A percentile compares a stretch with the other conserved stretches of the same genome.
These are phyloP conservation scores for Diplolepis rosae DNA, from an alignment of 2,888 invertebrate species.

Conservation along the genomic window DNA sequence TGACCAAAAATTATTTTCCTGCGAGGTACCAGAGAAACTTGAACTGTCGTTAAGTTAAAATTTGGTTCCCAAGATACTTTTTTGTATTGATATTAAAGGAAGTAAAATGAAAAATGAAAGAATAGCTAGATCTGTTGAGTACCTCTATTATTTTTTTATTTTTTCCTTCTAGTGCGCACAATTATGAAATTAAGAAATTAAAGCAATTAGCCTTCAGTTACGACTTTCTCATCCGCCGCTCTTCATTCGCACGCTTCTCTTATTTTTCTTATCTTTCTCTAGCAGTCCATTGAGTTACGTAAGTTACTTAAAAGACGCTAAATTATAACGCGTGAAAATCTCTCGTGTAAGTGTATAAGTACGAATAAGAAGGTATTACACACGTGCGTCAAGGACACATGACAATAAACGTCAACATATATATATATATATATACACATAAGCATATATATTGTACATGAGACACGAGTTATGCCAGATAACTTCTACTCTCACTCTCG, in stretches of 20 bases:
- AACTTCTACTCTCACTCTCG: constrained; percentile 15
- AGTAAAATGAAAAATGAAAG: not conserved
- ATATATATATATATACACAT: no score
- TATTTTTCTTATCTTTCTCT: constrained; percentile 13
- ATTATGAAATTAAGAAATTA: constrained; percentile 30
- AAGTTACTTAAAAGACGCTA: constrained; percentile 11
- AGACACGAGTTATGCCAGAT: not conserved
- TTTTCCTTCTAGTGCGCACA: not conserved
- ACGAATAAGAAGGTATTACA: not conserved
- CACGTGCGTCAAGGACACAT: constrained; percentile 8
- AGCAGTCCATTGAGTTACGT: not conserved
- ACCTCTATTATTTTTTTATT: constrained; percentile 1
- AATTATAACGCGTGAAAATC: not conserved
- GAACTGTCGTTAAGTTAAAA: no score
- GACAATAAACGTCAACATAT: not conserved
- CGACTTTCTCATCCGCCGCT: constrained; percentile 23
- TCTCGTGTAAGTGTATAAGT: not conserved
- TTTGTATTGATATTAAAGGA: no score
- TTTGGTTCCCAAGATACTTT: no score
- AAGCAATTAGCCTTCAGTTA: constrained; percentile 21
- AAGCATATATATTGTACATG: not conserved
- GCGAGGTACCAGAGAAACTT: no score
- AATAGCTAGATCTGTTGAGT: constrained; percentile 3
- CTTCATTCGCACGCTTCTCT: constrained; percentile 27
- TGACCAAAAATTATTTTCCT: no score